Evolutionary conservation across 1,140 invertebrate species (phyloP).

Genomic region (Nebria ingens): DNA sequence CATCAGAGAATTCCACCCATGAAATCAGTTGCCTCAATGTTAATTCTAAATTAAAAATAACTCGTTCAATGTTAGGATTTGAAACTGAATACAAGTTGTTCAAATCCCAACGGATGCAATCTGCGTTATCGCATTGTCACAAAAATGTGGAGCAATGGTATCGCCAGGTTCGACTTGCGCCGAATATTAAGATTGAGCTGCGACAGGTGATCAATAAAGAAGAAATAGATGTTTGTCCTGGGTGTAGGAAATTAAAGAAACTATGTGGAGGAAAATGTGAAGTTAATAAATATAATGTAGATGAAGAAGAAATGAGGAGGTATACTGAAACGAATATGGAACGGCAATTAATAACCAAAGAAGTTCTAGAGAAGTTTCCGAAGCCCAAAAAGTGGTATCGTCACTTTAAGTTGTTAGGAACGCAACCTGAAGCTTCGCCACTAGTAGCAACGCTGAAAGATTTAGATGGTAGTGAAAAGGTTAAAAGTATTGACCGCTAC

Average conservation of each 20-base stretch:
- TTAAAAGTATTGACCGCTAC: slow-evolving; percentile 26
- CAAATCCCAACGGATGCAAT: slow-evolving; percentile 26
- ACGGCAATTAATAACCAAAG: slow-evolving; percentile 26
- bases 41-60: slow-evolving; percentile 24
- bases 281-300: slow-evolving; percentile 1
- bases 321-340: slow-evolving; percentile 9
- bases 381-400: slow-evolving; percentile 30
- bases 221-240: neutral
- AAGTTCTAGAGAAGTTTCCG: slow-evolving; percentile 26
- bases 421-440: slow-evolving; percentile 11
- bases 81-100: slow-evolving; percentile 28
- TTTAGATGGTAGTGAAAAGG: slow-evolving; percentile 24
- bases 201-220: neutral
- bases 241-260: neutral
- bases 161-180: slow-evolving; percentile 23
- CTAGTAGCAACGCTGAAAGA: too few relatives aligned
- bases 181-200: slow-evolving; percentile 20
- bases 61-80: slow-evolving; percentile 25
- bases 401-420: slow-evolving; percentile 24
- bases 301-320: neutral
- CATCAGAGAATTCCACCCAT: slow-evolving; percentile 17
- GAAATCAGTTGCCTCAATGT: slow-evolving; percentile 26
- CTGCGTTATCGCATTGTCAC: slow-evolving; percentile 25
- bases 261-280: slow-evolving; percentile 1
- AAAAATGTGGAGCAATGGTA: slow-evolving; percentile 29